Conservation (phyloP, 2,797 vertebrate genomes). For the Tolypeutes matacus region DNA sequence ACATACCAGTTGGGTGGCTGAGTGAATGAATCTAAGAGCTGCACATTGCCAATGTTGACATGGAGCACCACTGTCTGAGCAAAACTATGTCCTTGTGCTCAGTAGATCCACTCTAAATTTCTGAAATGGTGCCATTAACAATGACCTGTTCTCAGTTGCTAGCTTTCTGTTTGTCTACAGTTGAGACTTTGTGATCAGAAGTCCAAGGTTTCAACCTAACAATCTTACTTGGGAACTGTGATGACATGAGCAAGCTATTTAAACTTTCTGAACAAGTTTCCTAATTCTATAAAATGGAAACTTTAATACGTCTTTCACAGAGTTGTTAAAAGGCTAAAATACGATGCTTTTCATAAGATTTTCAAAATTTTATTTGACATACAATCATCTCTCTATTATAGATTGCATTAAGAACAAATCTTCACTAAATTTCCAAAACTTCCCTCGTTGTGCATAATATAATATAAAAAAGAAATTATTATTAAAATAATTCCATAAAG, state of each 20-base stretch:
- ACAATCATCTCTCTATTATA: not conserved
- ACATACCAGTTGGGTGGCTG: not conserved
- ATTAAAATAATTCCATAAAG: not conserved
- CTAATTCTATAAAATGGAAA: not conserved
- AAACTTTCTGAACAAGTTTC: not conserved
- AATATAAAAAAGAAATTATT: not conserved
- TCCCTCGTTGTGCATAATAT: not conserved
- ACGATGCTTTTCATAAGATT: not conserved
- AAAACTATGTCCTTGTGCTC: not conserved
- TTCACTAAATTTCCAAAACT: not conserved
- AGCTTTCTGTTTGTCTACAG: not conserved
- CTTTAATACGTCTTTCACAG: not conserved
- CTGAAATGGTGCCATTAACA: not conserved
- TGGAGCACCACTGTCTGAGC: not conserved
- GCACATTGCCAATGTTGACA: not conserved
- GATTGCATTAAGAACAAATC: not conserved
- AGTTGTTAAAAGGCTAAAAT: not conserved
- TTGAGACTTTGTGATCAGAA: not conserved
- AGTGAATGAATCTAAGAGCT: not conserved
- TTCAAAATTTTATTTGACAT: not conserved
- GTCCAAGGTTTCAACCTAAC: not conserved
- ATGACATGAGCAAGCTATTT: not conserved
- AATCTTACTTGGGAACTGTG: not conserved
- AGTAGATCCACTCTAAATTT: not conserved
- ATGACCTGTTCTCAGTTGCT: not conserved